Evolutionary conservation across 2,113 vertebrate genomes (phyloP), one percentile per base, ranked within the genome.

Genomic region (Hippocampus guttulatus): DNA sequence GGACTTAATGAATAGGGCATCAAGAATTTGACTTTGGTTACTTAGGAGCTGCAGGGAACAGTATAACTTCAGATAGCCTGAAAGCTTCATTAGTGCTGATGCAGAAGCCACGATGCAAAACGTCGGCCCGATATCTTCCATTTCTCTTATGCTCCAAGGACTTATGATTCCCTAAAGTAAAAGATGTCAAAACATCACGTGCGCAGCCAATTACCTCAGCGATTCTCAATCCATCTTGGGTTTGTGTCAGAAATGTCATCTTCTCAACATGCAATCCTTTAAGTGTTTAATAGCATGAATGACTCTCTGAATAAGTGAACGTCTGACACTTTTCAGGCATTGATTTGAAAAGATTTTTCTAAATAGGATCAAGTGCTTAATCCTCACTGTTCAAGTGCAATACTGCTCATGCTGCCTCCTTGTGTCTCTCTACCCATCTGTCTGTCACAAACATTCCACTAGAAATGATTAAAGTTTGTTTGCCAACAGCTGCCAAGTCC

Each of bases 381-480:
- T 66, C 25, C 45, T 18, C 14, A 18, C 43, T 18, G 14, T 58
- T 58, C 55, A 33, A 67, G 16, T 33, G 45, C 47, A 45, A 51
- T 60, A 67, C 40, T 30, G 64, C 43, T 47, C 43, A 64, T 64
- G 14, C 21, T 27, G 15, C 40, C 52, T 66, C 49, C 21, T 10
- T 45, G 20, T 6, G 55, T 57, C 55, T 60, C 27, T 25, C 30
- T 33, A 25, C 57, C 67, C 52, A 69, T 69, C 66, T 68, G 43
- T 69, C 73, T 68, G 62, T 74, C 74, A 71, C 30, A 27, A 25
- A 64, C 4, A 58, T 62, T 60, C 54, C 9, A 51, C 20, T 67
- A 18, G 65, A 74, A 71, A 64, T 38, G 62, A 23, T 33, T 65
- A 75, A 76, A 78, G 68, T 75, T 30, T 33, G 20, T 75, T 70